Percentiles rank a stretch among this genome's conserved stretches.
These are phyloP conservation scores for Notoglanidium macrostoma DNA, from an alignment of 2,797 vertebrate species.

Conservation along the genomic window DNA sequence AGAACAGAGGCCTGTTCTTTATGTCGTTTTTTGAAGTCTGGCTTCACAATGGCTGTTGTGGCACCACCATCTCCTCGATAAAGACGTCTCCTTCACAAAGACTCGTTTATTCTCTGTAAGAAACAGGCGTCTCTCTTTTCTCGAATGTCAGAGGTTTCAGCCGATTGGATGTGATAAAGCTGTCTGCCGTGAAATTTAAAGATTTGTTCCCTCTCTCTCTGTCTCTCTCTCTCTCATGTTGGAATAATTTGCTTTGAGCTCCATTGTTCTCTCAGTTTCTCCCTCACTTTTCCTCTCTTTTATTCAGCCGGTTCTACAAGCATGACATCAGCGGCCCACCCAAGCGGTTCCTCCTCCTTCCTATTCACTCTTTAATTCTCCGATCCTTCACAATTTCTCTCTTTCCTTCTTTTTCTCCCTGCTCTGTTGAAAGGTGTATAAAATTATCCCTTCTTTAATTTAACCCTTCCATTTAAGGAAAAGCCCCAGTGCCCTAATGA, in stretches of 20 bases:
- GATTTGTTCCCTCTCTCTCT: slow-evolving; percentile 47
- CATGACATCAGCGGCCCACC: slow-evolving; percentile 82
- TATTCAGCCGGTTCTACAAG: slow-evolving; percentile 58
- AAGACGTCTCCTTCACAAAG: slow-evolving; percentile 55
- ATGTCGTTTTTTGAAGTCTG: slow-evolving; percentile 53
- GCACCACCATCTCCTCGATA: slow-evolving; percentile 58
- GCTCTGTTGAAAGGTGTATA: slow-evolving; percentile 51
- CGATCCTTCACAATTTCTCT: slow-evolving; percentile 40
- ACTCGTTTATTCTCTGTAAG: slow-evolving; percentile 47
- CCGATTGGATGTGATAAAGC: slow-evolving; percentile 62
- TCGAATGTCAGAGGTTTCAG: slow-evolving; percentile 58
- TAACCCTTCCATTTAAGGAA: not conserved
- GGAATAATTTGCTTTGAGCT: slow-evolving; percentile 60
- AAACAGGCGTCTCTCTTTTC: slow-evolving; percentile 49
- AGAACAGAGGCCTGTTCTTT: slow-evolving; percentile 49
- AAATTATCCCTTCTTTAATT: slow-evolving; percentile 60
- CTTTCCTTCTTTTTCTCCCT: slow-evolving; percentile 53
- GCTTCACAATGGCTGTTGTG: slow-evolving; percentile 50
- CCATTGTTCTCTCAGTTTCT: slow-evolving; percentile 75
- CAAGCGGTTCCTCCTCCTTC: slow-evolving; percentile 66
- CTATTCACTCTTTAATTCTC: slow-evolving; percentile 57
- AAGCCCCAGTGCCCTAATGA: not conserved
- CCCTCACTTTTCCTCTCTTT: slow-evolving; percentile 69
- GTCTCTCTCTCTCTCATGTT: slow-evolving; percentile 49
- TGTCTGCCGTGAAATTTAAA: slow-evolving; percentile 60